These are phyloP conservation scores for Ctenomys sociabilis DNA, from an alignment of 2,113 vertebrate species.

Conservation along the genomic window DNA sequence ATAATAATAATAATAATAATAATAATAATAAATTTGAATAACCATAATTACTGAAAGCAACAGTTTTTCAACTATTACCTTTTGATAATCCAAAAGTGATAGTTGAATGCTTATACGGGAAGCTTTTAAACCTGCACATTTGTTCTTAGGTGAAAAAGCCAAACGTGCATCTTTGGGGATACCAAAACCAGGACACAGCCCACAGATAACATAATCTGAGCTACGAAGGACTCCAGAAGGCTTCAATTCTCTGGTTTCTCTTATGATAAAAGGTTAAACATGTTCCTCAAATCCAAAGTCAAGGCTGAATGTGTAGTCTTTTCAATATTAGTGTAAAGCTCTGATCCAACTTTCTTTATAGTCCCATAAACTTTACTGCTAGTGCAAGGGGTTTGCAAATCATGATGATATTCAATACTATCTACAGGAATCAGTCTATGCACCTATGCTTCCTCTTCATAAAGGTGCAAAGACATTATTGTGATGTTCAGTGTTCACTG, in stretches of 20 bases:
- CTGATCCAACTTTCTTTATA: background rate
- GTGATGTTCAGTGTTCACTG: background rate
- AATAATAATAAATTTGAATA: constrained; percentile 73
- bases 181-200: background rate
- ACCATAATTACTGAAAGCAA: constrained; percentile 69
- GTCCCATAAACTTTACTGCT: background rate
- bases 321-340: background rate
- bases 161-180: background rate
- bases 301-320: background rate
- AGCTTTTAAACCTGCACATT: constrained; percentile 48
- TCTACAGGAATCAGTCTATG: background rate
- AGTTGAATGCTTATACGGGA: constrained; percentile 51
- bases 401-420: background rate
- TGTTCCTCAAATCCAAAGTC: background rate
- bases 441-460: background rate
- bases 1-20: constrained; percentile 66
- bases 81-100: constrained; percentile 61
- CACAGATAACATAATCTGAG: background rate
- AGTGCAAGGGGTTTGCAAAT: background rate
- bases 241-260: background rate
- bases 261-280: constrained; percentile 2
- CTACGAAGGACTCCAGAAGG: background rate
- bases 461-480: background rate
- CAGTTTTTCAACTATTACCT: constrained; percentile 54
- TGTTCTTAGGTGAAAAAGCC: constrained; percentile 25